Conservation (phyloP, 2,113 vertebrate genomes). For the Carollia perspicillata region DNA sequence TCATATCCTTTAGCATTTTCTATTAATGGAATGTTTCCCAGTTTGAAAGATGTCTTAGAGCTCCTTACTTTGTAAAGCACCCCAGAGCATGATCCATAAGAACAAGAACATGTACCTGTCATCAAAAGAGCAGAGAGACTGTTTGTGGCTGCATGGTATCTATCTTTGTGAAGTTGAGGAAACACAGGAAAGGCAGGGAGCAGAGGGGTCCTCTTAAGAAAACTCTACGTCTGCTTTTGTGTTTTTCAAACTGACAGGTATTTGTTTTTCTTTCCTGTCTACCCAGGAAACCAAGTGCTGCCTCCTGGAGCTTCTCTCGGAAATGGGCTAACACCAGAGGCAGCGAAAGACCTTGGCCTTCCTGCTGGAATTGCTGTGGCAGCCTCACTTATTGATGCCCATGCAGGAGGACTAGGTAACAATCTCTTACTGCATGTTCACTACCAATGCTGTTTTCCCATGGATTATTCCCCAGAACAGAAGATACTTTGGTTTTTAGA, state of each 20-base stretch:
- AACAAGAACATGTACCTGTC: not conserved
- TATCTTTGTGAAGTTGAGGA: conserved; percentile 21
- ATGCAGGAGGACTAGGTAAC: conserved; percentile 96
- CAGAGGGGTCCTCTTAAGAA: conserved; percentile 46
- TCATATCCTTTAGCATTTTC: conserved; percentile 16
- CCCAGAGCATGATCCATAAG: not conserved
- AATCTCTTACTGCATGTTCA: not conserved
- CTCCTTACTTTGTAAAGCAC: not conserved
- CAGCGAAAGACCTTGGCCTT: conserved; percentile 89
- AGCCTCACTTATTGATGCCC: conserved; percentile 95
- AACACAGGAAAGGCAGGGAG: not conserved
- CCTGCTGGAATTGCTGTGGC: conserved; percentile 89
- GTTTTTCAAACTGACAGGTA: conserved; percentile 72
- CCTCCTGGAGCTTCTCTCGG: conserved; percentile 90
- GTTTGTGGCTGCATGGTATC: conserved; percentile 12
- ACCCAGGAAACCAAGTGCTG: conserved; percentile 87
- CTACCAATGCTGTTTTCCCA: fast-evolving
- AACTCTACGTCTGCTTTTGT: conserved; percentile 59
- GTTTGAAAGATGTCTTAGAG: not conserved
- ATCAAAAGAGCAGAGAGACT: conserved; percentile 40
- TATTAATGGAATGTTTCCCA: conserved; percentile 16
- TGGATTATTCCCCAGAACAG: not conserved
- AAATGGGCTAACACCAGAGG: conserved; percentile 86
- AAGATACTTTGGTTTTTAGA: not conserved
- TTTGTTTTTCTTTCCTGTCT: conserved; percentile 80